phyloP scores from a whole-genome alignment of 2,113 vertebrate genomes.

The Hippolais icterina region DNA sequence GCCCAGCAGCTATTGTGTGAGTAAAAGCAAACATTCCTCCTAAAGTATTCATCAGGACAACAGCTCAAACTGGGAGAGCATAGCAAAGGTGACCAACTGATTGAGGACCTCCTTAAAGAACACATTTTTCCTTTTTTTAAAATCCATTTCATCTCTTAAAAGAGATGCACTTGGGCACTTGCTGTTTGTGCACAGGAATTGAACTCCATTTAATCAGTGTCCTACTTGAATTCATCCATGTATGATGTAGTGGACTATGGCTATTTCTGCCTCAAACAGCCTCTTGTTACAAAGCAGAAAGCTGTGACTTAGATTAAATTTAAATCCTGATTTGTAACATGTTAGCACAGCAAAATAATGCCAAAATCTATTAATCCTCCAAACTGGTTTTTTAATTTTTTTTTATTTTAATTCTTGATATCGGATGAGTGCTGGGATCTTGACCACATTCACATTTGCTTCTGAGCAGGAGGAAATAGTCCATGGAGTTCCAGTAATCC shows the following conservation, averaged over 20 bases:
- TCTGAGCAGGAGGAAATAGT: constrained; percentile 48
- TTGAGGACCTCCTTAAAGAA: neutral
- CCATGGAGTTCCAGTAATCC: constrained; percentile 47
- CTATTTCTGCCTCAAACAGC: constrained; percentile 15
- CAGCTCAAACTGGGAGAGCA: neutral
- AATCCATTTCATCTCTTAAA: neutral
- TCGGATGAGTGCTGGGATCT: constrained; percentile 14
- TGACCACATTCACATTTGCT: constrained; percentile 54
- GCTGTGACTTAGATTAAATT: constrained; percentile 65
- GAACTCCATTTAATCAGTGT: neutral
- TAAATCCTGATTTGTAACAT: constrained; percentile 57
- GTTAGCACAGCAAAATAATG: constrained; percentile 42
- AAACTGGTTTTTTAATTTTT: neutral
- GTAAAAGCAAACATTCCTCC: neutral
- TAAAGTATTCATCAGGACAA: neutral
- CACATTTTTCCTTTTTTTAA: fast-evolving
- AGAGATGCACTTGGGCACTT: neutral
- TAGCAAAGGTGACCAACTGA: neutral
- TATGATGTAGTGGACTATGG: neutral
- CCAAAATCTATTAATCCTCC: constrained; percentile 38
- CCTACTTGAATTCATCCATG: neutral
- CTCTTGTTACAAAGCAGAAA: constrained; percentile 37
- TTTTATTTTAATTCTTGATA: neutral
- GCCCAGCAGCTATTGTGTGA: neutral
- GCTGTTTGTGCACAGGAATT: neutral